Evolutionary conservation across 2,113 vertebrate genomes (phyloP).

Genomic region (Seriola aureovittata): DNA sequence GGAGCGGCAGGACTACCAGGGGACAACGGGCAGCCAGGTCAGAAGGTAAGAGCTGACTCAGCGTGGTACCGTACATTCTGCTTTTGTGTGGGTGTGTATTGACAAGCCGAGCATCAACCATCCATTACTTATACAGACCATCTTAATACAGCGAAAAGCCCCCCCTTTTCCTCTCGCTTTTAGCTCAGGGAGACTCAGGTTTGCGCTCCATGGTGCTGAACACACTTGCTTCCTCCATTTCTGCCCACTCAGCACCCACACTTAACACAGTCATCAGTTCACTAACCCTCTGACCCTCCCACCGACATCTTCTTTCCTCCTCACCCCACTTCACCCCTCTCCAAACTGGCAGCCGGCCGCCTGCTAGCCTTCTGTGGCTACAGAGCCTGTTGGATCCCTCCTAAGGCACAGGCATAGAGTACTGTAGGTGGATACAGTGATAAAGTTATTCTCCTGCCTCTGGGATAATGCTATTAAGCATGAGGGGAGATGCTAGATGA

Average conservation of each 20-base stretch:
- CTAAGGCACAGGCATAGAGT: conserved; percentile 54
- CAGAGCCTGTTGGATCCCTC: conserved; percentile 45
- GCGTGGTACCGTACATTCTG: conserved; percentile 4
- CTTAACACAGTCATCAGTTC: conserved; percentile 76
- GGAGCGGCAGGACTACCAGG: conserved; percentile 89
- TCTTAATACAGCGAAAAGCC: conserved; percentile 10
- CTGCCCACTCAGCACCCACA: conserved; percentile 58
- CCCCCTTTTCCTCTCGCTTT: conserved; percentile 9
- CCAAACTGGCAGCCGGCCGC: conserved; percentile 32
- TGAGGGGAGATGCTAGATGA: conserved; percentile 78
- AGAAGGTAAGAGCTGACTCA: conserved; percentile 87
- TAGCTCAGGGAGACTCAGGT: conserved; percentile 30
- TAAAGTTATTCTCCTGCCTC: conserved; percentile 77
- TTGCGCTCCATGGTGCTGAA: conserved; percentile 30
- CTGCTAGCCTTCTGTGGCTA: conserved; percentile 19
- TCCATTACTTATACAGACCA: conserved; percentile 20
- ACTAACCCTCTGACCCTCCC: conserved; percentile 53
- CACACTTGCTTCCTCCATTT: conserved; percentile 26
- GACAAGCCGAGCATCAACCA: conserved; percentile 17
- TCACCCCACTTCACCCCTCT: conserved; percentile 55
- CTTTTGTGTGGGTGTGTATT: conserved; percentile 14
- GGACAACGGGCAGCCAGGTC: conserved; percentile 84
- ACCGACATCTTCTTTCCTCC: conserved; percentile 27
- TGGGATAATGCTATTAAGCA: conserved; percentile 82
- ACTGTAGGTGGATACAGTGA: conserved; percentile 67